Evolutionary conservation across 2,888 invertebrate genomes (phyloP).

Genomic region (Perithous albicinctus): DNA sequence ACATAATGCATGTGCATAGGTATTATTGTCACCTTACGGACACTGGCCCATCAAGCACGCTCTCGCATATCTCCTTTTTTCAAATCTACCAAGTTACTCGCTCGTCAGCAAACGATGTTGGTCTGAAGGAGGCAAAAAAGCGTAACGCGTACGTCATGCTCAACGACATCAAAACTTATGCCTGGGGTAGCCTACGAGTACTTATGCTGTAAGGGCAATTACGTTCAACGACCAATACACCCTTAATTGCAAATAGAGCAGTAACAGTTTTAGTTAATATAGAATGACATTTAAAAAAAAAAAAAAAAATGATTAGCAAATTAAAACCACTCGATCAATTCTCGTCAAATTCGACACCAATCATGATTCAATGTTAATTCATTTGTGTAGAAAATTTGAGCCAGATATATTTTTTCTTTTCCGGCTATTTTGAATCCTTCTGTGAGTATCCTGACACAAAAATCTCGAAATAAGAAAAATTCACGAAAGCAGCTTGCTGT

Average conservation of each 20-base stretch:
- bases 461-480: too few species aligned
- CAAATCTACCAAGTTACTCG: neutral
- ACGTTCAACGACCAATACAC: constrained; percentile 38
- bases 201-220: constrained; percentile 50
- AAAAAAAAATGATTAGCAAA: too few species aligned
- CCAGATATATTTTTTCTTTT: too few species aligned
- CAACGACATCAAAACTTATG: constrained; percentile 67
- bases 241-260: constrained; percentile 5
- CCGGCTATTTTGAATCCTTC: too few species aligned
- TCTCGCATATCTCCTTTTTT: neutral
- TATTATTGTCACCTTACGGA: constrained; percentile 40
- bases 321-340: too few species aligned
- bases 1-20: neutral
- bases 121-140: constrained; percentile 50
- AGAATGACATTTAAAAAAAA: neutral
- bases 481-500: too few species aligned
- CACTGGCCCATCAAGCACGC: constrained; percentile 23
- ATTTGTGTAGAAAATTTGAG: too few species aligned
- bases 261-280: constrained; percentile 4
- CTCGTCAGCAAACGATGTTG: constrained; percentile 46
- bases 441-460: too few species aligned
- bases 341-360: too few species aligned
- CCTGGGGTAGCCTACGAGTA: constrained; percentile 57
- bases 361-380: too few species aligned
- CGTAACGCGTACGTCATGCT: constrained; percentile 66